These are phyloP conservation scores for Ochotona curzoniae DNA, from an alignment of 2,113 vertebrate genomes.

Conservation along the genomic window DNA sequence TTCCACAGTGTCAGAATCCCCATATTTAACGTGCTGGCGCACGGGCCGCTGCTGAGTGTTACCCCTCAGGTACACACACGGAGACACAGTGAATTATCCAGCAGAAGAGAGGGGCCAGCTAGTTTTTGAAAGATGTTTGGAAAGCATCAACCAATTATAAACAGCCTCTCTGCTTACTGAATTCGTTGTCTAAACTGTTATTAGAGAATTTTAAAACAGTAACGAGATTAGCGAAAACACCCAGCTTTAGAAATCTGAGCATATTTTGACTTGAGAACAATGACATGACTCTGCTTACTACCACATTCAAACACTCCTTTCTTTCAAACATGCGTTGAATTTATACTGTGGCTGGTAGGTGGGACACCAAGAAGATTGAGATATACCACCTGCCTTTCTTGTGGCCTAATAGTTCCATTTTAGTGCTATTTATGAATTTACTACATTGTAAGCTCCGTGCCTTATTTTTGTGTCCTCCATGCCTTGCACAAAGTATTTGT, in stretches of 20 bases:
- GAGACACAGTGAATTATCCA: slow-evolving; percentile 57
- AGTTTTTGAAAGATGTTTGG: slow-evolving; percentile 64
- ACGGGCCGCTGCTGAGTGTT: slow-evolving; percentile 1
- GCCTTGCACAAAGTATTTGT: not conserved
- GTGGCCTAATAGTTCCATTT: not conserved
- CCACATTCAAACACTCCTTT: not conserved
- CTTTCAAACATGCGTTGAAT: not conserved
- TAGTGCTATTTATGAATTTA: not conserved
- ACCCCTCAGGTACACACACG: slow-evolving; percentile 53
- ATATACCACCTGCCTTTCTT: not conserved
- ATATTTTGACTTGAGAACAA: not conserved
- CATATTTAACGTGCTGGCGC: slow-evolving; percentile 50
- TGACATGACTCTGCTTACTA: not conserved
- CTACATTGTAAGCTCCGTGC: not conserved
- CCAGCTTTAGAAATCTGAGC: slow-evolving; percentile 45
- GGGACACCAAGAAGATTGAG: not conserved
- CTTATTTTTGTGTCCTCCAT: not conserved
- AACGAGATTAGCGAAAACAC: slow-evolving; percentile 60
- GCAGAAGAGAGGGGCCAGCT: slow-evolving; percentile 39
- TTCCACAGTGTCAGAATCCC: slow-evolving; percentile 56
- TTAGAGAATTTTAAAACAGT: slow-evolving; percentile 72
- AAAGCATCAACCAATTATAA: slow-evolving; percentile 75
- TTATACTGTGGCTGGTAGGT: not conserved
- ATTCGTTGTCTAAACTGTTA: slow-evolving; percentile 64
- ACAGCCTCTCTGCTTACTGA: slow-evolving; percentile 62